Percentiles rank a stretch among this genome's conserved stretches.
phyloP scores from a whole-genome alignment of 2,797 vertebrate genomes.

The Nannoperca australis region DNA sequence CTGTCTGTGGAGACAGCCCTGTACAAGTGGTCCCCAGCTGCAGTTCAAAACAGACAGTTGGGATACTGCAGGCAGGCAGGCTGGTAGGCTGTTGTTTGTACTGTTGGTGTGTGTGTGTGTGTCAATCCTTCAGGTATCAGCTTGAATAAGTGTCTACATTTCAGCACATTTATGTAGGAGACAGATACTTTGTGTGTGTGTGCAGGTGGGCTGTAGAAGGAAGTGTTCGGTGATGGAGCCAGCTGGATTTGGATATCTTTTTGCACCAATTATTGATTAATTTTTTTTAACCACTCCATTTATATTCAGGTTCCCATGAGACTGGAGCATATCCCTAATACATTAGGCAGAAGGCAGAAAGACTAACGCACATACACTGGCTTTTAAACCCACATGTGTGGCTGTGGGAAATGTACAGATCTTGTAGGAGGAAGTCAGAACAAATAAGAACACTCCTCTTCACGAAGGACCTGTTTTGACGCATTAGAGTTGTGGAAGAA shows the following conservation, averaged over 20 bases:
- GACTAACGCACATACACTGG: background rate
- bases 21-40: constrained; percentile 61
- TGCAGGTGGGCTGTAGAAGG: constrained; percentile 31
- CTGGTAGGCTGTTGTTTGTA: constrained; percentile 34
- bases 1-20: constrained; percentile 43
- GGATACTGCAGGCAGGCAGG: constrained; percentile 39
- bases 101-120: constrained; percentile 19
- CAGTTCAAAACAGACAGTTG: constrained; percentile 58
- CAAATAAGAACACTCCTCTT: background rate
- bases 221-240: constrained; percentile 38
- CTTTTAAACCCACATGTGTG: constrained; percentile 9
- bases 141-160: constrained; percentile 46
- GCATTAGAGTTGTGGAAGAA: constrained; percentile 6
- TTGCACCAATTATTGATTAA: constrained; percentile 33
- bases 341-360: constrained; percentile 26
- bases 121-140: constrained; percentile 31
- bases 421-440: background rate
- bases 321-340: constrained; percentile 21
- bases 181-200: constrained; percentile 25
- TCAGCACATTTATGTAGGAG: constrained; percentile 39
- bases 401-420: background rate
- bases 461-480: background rate
- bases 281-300: constrained; percentile 43
- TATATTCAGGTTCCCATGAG: constrained; percentile 15
- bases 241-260: constrained; percentile 49